Base-by-base conservation (phyloP, 2,113 vertebrate species). In the Cyphomyrus discorhynchus region DNA sequence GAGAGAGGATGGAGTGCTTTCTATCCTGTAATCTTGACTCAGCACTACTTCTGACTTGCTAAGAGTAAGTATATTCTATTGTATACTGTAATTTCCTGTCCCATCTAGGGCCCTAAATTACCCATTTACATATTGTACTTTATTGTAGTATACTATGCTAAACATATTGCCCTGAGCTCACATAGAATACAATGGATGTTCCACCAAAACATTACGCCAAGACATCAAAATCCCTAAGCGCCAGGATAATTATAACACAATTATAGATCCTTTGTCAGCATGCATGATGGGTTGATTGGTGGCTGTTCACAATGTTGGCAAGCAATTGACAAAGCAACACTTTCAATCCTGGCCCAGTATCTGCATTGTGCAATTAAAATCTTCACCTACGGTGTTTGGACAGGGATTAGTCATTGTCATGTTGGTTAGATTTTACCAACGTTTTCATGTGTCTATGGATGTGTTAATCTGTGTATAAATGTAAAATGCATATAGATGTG, bases 251-350 rank as follows among this genome's bases (percentile, higher is more conserved):
- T 80, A 35, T 80, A 19, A 35, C 74, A 80, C 35, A 42, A 39
- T 80, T 42, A 85, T 85, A 85, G 82, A 85, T 85, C 24, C 82
- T 27, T 85, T 85, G 42, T 85, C 47, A 85, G 45, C 46, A 24
- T 47, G 82, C 82, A 85, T 85, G 21, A 46, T 85, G 82, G 82
- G 42, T 85, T 49, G 27, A 85, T 49, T 85, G 82, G 82, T 85
- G 24, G 45, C 82, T 85, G 82, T 19, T 85, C 46, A 80, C 74
- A 42, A 46, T 85, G 82, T 85, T 85, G 82, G 82, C 21, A 85
- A 85, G 21, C 82, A 85, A 49, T 85, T 45, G 82, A 47, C 74
- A 80, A 80, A 19, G 74, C 74, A 80, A 80, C 35, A 80, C 74
- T 39, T 39, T 42, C 35, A 80, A 8, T 80, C 13, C 74, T 42